Base-by-base conservation (phyloP, 2,888 invertebrate genomes). In the Unio pictorum region DNA sequence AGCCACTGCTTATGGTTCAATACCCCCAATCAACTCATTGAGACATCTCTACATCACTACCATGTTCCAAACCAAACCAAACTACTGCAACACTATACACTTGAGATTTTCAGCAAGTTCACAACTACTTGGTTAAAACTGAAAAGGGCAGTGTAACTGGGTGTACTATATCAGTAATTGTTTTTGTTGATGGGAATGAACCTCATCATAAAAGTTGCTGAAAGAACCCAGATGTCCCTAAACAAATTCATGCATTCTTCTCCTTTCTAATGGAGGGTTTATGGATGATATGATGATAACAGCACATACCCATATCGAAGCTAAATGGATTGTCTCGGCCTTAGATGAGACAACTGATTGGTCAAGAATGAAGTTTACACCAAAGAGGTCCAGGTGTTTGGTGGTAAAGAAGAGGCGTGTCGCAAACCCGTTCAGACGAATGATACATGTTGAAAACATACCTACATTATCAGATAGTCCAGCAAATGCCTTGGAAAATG, bases 131-230 rank as follows among this genome's bases (percentile, higher is more conserved):
- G 66, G 58, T 55, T 56, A 54, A 28, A 66, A 6, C 18, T 2
- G 30, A 64, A 57, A 71, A 71, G 54, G 67, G 71, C 3, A 65
- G 65, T 28, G 60, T 68, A 17, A 69, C 72, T 55, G 72, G 64
- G 23, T 71, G 71, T 54, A 66, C 66, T 34, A 69, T 72, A 60
- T 72, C 64, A 20, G 67, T 72, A n/a, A 69, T 69, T 45, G 55
- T 69, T 17, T 72, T 72, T 63, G 58, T 64, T 30, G 18, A 72
- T 72, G 69, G 69, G 67, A 20, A 69, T 72, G 66, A 69, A 72
- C 56, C 66, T 69, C 66, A 55, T 65, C 17, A 64, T 57, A 26
- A 61, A 68, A 54, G 61, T 65, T 59, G 68, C 64, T 57, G 66
- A 71, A 18, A 65, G 62, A 68, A 45, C 60, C 66, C 30, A 64